Base-by-base conservation (phyloP, 2,888 invertebrate genomes). In the Pristionchus maxplancki region DNA sequence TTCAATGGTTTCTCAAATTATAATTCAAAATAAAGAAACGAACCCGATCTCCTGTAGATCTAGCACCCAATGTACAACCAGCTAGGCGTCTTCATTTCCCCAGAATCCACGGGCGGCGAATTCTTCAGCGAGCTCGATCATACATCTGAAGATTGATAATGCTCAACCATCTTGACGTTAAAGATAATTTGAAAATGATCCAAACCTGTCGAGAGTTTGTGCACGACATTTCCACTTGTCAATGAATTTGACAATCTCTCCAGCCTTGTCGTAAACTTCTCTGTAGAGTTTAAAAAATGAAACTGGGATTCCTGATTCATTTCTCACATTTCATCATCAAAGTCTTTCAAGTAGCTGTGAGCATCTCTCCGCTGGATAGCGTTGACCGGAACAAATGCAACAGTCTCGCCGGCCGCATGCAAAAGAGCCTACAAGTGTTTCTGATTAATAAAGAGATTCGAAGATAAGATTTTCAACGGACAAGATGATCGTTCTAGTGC, bases 311-410 rank as follows among this genome's bases (percentile, higher is more conserved):
- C n/a, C n/a, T n/a, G n/a, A n/a, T n/a, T n/a, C n/a, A n/a, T n/a
- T n/a, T n/a, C n/a, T 88, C 13, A 88, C 88, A 78, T 78, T 20
- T 88, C 88, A 2, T 91, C 89, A 40, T 91, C 85, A 64, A 91
- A 91, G 64, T 92, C 91, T 17, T 90, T 89, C 64, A 92, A 81
- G 87, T 91, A 92, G 48, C 89, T 88, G 64, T 92, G 92, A 0
- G 91, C 90, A 89, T 92, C 91, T 71, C 92, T 83, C 24, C 83
- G 84, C 48, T 92, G 92, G 1, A 91, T 89, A 8, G 91, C 92
- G 58, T 91, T 92, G 0, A 89, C 90, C 0, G 91, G 91, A 15
- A 89, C 88, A 84, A 92, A 92, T 0, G 91, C 89, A 15, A 92
- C 89, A 28, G 89, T 88, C 13, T 90, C 88, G 15, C 91, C 92